Percentiles rank a stretch among this genome's conserved stretches.
Evolutionary conservation across 2,888 invertebrate species (phyloP).

Genomic region (Cacoxenus indagator): DNA sequence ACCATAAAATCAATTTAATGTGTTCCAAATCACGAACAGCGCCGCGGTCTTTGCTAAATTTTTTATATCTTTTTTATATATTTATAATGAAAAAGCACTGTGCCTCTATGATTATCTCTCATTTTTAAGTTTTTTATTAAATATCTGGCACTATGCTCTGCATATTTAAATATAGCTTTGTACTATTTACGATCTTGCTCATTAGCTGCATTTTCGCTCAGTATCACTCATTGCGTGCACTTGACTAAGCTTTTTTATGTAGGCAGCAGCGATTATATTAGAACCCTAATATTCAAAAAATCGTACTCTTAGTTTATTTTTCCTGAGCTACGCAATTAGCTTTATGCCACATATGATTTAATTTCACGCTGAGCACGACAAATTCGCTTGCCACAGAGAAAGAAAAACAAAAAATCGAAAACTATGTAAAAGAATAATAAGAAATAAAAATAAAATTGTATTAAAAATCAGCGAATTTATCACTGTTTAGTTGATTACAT

Average conservation of each 20-base stretch:
- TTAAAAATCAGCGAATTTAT: slow-evolving; percentile 44
- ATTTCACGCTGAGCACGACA: slow-evolving; percentile 44
- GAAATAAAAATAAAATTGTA: slow-evolving; percentile 25
- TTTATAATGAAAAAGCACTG: too few relatives aligned
- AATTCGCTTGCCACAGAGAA: slow-evolving; percentile 30
- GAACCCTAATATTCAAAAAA: slow-evolving; percentile 2
- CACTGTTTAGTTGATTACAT: slow-evolving; percentile 55
- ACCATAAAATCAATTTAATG: too few relatives aligned
- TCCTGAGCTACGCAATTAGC: slow-evolving; percentile 51
- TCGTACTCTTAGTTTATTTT: slow-evolving; percentile 18
- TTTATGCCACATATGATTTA: slow-evolving; percentile 61
- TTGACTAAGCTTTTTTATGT: not conserved
- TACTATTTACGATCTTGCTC: too few relatives aligned
- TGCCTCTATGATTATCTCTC: too few relatives aligned
- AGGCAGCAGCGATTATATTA: not conserved
- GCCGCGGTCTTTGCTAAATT: too few relatives aligned
- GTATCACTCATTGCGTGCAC: too few relatives aligned
- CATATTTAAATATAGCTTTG: too few relatives aligned
- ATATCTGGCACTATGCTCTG: too few relatives aligned
- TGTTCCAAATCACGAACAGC: too few relatives aligned
- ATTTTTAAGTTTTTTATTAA: too few relatives aligned
- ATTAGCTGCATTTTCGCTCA: too few relatives aligned
- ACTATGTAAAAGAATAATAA: slow-evolving; percentile 41
- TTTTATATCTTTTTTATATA: too few relatives aligned
- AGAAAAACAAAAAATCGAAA: slow-evolving; percentile 27